Percentiles rank a stretch among this genome's conserved stretches.
Conservation (phyloP, 2,888 invertebrate species). For the Atethmia centrago region DNA sequence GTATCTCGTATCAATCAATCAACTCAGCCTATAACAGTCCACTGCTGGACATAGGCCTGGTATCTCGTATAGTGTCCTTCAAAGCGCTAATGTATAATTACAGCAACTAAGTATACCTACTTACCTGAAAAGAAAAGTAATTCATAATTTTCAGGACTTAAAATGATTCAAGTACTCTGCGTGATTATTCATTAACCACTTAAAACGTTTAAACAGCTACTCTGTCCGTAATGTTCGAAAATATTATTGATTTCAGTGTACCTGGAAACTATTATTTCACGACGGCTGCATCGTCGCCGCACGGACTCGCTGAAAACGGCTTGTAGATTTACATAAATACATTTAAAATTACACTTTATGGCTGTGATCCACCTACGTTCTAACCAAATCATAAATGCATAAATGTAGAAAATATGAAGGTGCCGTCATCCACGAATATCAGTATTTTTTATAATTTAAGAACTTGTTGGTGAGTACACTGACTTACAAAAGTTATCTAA, state of each 20-base stretch:
- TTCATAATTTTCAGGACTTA: not conserved
- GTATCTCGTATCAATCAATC: no score
- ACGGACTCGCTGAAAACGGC: slow-evolving; percentile 80
- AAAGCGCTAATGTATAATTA: not conserved
- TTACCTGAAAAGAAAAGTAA: not conserved
- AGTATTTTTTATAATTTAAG: slow-evolving; percentile 4
- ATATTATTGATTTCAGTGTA: slow-evolving; percentile 70
- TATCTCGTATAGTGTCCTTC: no score
- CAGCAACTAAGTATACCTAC: not conserved
- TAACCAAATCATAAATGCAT: slow-evolving; percentile 18
- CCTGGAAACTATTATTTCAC: slow-evolving; percentile 83
- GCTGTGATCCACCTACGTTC: slow-evolving; percentile 60
- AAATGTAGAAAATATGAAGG: slow-evolving; percentile 18
- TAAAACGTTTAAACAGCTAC: not conserved
- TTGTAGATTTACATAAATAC: slow-evolving; percentile 65
- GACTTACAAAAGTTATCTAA: not conserved
- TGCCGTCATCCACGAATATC: not conserved
- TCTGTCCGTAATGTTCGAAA: slow-evolving; percentile 10
- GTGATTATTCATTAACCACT: not conserved
- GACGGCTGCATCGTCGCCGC: slow-evolving; percentile 77
- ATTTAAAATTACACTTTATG: slow-evolving; percentile 41
- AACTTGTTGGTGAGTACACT: not conserved
- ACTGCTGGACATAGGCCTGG: no score
- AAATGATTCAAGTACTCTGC: not conserved
- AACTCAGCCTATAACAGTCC: no score